A percentile compares a stretch with the other conserved stretches of the same genome.
Evolutionary conservation across 2,797 vertebrate genomes (phyloP).

Genomic region (Gymnoscopelus microlampas): DNA sequence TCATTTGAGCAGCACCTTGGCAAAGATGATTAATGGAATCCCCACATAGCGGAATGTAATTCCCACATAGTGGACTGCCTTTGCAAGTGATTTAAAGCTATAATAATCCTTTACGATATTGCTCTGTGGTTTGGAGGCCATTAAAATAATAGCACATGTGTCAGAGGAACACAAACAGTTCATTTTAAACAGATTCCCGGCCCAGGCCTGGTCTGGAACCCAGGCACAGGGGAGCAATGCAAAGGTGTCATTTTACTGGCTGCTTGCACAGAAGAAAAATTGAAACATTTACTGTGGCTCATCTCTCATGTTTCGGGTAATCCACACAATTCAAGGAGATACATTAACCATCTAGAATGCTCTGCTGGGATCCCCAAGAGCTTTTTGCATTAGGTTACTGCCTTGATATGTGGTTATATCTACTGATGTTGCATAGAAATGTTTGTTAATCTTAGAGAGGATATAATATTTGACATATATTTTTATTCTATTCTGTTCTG

Average conservation of each 20-base stretch:
- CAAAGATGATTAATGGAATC: constrained; percentile 85
- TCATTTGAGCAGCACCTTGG: constrained; percentile 68
- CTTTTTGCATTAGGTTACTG: too few relatives aligned
- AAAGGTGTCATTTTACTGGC: constrained; percentile 65
- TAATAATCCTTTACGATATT: constrained; percentile 84
- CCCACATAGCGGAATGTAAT: constrained; percentile 63
- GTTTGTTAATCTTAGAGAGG: too few relatives aligned
- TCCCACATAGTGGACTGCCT: constrained; percentile 34
- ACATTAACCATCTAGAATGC: constrained; percentile 21
- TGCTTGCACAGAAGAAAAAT: constrained; percentile 63
- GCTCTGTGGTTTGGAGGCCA: constrained; percentile 81
- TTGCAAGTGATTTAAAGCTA: constrained; percentile 84
- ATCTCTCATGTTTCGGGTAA: constrained; percentile 51
- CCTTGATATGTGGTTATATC: too few relatives aligned
- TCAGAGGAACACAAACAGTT: constrained; percentile 83
- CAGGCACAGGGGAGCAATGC: constrained; percentile 69
- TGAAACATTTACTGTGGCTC: constrained; percentile 58
- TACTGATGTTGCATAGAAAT: too few relatives aligned
- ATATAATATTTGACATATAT: too few relatives aligned
- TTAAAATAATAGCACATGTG: constrained; percentile 81
- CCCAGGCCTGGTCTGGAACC: constrained; percentile 41
- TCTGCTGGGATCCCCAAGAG: too few relatives aligned
- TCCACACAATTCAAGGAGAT: constrained; percentile 39
- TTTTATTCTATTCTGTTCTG: too few relatives aligned
- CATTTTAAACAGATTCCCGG: constrained; percentile 84